Base-by-base conservation (phyloP, 2,113 vertebrate genomes). In the Nycticebus coucang region DNA sequence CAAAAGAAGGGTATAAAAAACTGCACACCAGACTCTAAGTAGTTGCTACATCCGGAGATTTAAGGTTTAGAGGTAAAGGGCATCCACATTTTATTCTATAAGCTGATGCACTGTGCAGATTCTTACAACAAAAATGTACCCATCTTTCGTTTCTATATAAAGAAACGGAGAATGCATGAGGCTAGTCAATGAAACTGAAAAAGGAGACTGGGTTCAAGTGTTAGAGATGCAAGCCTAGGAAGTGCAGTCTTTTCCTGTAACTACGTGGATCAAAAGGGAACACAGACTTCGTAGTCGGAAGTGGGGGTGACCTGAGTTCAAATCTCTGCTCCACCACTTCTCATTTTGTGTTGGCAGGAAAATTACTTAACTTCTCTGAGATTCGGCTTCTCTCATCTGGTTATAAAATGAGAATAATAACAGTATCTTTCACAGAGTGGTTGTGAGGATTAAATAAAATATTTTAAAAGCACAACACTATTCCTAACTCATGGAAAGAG, bases 371-470 rank as follows among this genome's bases (percentile, higher is more conserved):
- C 21, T 33, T 97, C 33, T 79, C 75, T 71, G 78, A 71, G 21
- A 14, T 83, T 81, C 35, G 7, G 22, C 72, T 77, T 87, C 28
- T 30, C 18, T 22, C 26, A 5, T 83, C 89, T 85, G 41, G 74
- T 87, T 78, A 37, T 62, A 89, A 95, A 96, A 69, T n/a, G 45
- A 93, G 1, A 84, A 92, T 26, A 80, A 75, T 33, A 45, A 71
- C 18, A 85, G 9, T 18, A n/a, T 89, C 18, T 35, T 64, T 86
- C 60, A n/a, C 41, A 30, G 24, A 37, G 24, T 57, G n/a, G 72
- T 41, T 94, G 35, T 89, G 45, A 89, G n/a, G 30, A 90, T 88
- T 77, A 83, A 93, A 94, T 37, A 53, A 87, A 91, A 84, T 33
- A 87, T 55, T 60, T 71, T 50, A 93, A 68, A 85, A 71, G 15